A percentile compares a stretch with the other conserved stretches of the same genome.
These are phyloP conservation scores for Metalampra italica DNA, from an alignment of 2,888 invertebrate genomes.

Conservation along the genomic window DNA sequence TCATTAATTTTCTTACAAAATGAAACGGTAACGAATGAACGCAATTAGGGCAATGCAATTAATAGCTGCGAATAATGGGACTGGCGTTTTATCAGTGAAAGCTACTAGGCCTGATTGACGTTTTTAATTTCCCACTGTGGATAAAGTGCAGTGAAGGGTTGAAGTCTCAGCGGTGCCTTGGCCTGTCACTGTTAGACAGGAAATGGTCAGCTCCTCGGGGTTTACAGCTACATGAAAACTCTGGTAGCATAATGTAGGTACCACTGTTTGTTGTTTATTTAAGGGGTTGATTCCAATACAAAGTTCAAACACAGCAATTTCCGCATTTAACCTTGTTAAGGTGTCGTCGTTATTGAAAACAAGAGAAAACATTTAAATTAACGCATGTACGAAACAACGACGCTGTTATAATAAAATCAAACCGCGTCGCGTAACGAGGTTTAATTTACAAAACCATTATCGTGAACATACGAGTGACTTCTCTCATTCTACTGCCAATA, in stretches of 20 bases:
- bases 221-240: conserved; percentile 23
- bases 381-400: conserved; percentile 23
- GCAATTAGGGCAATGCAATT: conserved; percentile 66
- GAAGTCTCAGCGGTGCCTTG: conserved; percentile 33
- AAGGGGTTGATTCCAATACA: not conserved
- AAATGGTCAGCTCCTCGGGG: conserved; percentile 34
- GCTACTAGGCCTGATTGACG: conserved; percentile 64
- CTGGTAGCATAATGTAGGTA: conserved; percentile 25
- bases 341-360: conserved; percentile 37
- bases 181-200: conserved; percentile 41
- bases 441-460: conserved; percentile 56
- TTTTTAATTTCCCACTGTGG: conserved; percentile 55
- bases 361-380: conserved; percentile 39
- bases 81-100: conserved; percentile 65
- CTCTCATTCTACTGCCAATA: conserved; percentile 43
- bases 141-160: conserved; percentile 21
- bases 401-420: conserved; percentile 34
- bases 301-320: not conserved
- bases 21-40: conserved; percentile 58
- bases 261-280: conserved; percentile 7
- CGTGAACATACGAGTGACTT: conserved; percentile 35
- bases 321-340: not conserved
- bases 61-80: conserved; percentile 62
- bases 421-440: conserved; percentile 40
- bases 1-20: conserved; percentile 42